phyloP scores from a whole-genome alignment of 2,113 vertebrate species.

The Notarius lentiginosus region DNA sequence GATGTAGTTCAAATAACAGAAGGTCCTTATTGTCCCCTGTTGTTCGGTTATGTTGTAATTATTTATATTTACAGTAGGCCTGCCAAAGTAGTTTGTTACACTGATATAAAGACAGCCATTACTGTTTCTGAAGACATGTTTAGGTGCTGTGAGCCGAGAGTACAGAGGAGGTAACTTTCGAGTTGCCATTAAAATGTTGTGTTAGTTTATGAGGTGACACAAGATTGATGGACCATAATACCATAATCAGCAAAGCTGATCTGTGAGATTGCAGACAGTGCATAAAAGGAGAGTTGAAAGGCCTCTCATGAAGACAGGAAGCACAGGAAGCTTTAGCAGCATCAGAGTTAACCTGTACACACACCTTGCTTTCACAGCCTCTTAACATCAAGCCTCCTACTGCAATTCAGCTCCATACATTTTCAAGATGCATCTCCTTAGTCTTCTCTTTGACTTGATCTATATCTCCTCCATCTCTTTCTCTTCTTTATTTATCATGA shows the following conservation, averaged over 20 bases:
- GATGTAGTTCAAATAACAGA: not conserved
- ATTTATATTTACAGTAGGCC: not conserved
- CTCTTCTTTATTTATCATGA: not conserved
- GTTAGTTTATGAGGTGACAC: constrained; percentile 38
- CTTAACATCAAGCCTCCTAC: constrained; percentile 20
- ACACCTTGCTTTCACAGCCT: constrained; percentile 13
- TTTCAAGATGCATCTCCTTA: not conserved
- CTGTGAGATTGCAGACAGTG: constrained; percentile 19
- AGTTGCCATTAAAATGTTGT: constrained; percentile 29
- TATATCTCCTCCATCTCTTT: not conserved
- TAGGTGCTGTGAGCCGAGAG: constrained; percentile 18
- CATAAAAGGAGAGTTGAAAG: not conserved
- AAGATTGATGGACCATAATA: constrained; percentile 27
- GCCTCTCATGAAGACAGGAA: constrained; percentile 2
- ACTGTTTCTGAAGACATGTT: not conserved
- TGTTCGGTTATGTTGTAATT: not conserved
- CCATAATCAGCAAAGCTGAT: not conserved
- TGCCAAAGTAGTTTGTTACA: not conserved
- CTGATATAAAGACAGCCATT: not conserved
- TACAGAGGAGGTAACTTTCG: constrained; percentile 23
- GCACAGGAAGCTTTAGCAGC: not conserved
- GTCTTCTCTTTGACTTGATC: not conserved
- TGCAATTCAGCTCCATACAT: not conserved
- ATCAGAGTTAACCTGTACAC: constrained; percentile 8
- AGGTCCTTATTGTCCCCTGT: not conserved